phyloP scores from a whole-genome alignment of 2,113 vertebrate species.

The Lepus europaeus region DNA sequence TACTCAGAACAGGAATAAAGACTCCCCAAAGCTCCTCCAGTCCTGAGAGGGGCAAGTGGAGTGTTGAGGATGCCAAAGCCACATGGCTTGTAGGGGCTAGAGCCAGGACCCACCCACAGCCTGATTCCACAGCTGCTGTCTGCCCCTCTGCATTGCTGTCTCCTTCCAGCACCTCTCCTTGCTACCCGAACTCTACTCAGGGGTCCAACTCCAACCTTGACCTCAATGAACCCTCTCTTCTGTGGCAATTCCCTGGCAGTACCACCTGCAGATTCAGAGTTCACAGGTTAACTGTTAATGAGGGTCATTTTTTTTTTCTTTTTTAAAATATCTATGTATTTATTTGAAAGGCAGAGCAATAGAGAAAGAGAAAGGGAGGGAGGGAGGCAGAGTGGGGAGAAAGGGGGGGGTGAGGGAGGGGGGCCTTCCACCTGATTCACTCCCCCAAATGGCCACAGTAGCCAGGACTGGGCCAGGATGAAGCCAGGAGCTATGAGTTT shows the following conservation, averaged over 20 bases:
- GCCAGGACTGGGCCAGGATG: too few species aligned
- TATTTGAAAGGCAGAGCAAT: too few species aligned
- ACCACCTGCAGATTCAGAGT: neutral
- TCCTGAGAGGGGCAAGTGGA: neutral
- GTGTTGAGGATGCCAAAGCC: neutral
- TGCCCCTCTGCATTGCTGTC: neutral
- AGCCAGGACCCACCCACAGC: neutral
- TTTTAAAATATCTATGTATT: too few species aligned
- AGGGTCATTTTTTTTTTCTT: neutral
- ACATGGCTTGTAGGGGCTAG: neutral
- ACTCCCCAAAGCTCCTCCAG: neutral
- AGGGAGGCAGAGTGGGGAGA: too few species aligned
- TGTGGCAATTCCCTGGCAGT: neutral
- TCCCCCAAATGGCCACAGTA: too few species aligned
- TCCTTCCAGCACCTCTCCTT: neutral
- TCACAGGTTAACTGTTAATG: neutral
- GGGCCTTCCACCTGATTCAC: too few species aligned
- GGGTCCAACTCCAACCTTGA: neutral
- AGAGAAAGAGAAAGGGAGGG: too few species aligned
- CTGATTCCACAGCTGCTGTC: neutral
- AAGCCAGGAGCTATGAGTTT: too few species aligned
- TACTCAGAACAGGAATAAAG: accelerated
- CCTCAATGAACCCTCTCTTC: neutral
- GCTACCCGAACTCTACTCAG: too few species aligned
- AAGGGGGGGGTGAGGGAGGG: too few species aligned